These are phyloP conservation scores for Synanceia verrucosa DNA, from an alignment of 2,797 vertebrate genomes.

Conservation along the genomic window DNA sequence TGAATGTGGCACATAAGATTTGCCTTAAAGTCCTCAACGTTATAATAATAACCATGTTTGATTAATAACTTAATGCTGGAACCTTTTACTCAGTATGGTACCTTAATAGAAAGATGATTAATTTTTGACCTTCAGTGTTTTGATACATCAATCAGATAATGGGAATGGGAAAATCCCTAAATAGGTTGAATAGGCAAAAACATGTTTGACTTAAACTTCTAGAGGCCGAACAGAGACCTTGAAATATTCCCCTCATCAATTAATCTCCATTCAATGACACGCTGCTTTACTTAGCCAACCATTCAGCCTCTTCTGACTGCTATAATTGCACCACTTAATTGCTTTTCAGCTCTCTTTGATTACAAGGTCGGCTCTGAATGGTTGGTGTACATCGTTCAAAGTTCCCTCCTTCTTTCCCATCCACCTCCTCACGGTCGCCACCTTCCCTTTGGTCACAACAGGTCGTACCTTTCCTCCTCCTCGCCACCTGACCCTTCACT, in stretches of 20 bases:
- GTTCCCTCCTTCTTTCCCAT: conserved; percentile 42
- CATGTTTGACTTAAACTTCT: conserved; percentile 73
- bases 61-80: conserved; percentile 6
- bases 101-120: conserved; percentile 20
- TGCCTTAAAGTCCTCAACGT: background rate
- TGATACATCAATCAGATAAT: conserved; percentile 47
- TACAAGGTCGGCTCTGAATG: conserved; percentile 86
- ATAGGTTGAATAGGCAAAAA: conserved; percentile 35
- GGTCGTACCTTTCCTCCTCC: conserved; percentile 12
- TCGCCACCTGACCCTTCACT: conserved; percentile 8
- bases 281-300: conserved; percentile 88
- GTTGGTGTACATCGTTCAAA: conserved; percentile 73
- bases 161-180: conserved; percentile 51
- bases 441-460: conserved; percentile 3
- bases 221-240: conserved; percentile 86
- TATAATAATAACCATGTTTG: conserved; percentile 22
- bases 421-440: background rate
- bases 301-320: conserved; percentile 83
- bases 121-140: conserved; percentile 40
- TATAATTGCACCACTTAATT: conserved; percentile 90
- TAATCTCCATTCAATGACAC: conserved; percentile 88
- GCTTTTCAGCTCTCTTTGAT: conserved; percentile 88
- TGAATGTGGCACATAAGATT: background rate
- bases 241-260: conserved; percentile 86
- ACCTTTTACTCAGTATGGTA: background rate